Base-by-base conservation (phyloP, 2,797 vertebrate species). In the Ambastaia sidthimunki region DNA sequence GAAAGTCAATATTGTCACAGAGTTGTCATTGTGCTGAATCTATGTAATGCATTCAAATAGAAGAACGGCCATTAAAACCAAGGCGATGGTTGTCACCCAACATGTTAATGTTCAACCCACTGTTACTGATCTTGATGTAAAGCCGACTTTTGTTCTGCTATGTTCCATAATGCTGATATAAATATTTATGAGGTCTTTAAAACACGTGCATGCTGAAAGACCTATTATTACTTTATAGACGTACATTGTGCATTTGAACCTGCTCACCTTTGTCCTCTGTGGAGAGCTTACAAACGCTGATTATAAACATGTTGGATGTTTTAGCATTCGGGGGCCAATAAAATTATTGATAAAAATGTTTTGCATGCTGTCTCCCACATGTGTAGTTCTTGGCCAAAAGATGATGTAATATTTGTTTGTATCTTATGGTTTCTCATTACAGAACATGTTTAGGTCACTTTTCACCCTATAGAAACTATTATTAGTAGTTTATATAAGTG, bases 101-200 rank as follows among this genome's bases (percentile, higher is more conserved):
- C 60, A 80, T 80, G 77, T 60, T 83, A 76, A 83, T 76, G 60
- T 62, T 44, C 76, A 84, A 25, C 83, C 79, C 83, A 86, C 80
- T 76, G 55, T 67, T 25, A 28, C 65, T n/a, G 50, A 13, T 66
- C 77, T 59, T 57, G 71, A 66, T 74, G 34, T 81, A 83, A 85
- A 82, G 66, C 74, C 76, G 69, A 80, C 69, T 67, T 67, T 72
- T 88, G 79, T 86, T 71, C 57, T 4, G n/a, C 13, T 59, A 23
- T 76, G 25, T 69, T 52, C 70, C 41, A 48, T 67, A 80, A 74
- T 67, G 44, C 69, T 37, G 0, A 12, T 16, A 48, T 89, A 23
- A 41, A 54, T 78, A 79, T 84, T 74, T 57, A 78, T 82, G 69
- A 50, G 34, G 81, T 71, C 23, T 47, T 50, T 73, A 80, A 28